Base-by-base conservation (phyloP, 2,888 invertebrate species). In the Micropterix aruncella region DNA sequence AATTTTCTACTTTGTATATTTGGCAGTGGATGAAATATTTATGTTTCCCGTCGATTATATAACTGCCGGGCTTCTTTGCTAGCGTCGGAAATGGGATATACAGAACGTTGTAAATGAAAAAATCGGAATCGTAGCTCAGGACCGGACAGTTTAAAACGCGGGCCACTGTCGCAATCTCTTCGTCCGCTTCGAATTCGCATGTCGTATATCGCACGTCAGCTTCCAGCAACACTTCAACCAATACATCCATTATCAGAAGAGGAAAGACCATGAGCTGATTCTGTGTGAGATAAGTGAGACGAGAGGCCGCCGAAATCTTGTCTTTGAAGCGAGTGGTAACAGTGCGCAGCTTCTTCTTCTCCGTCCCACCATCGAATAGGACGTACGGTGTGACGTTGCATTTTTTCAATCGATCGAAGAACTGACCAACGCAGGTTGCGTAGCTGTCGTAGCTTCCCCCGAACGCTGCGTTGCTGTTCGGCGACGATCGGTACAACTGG, bases 41-140 rank as follows among this genome's bases (percentile, higher is more conserved):
- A 51, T 57, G 63, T 5, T 47, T 54, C 1, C 54, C 60, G 49
- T 63, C 52, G 16, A 59, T 53, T 16, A 58, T 48, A 27, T 61
- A 49, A 1, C 52, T 52, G 38, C 54, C 60, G 3, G 66, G 60
- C 57, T 73, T 73, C 3, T 70, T 60, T 3, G 79, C 73, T 9
- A 88, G 56, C 17, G 79, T 80, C 19, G 77, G 70, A 50, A 88
- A 78, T 0, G 90, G 88, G 50, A 96, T 83, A 53, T 90, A 92
- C 2, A 73, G 63, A 1, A 89, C 79, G 63, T 88, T 84, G 61
- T 84, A 90, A 50, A 96, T 82, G 56, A 82, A 93, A 64, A 93
- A 96, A 65, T 96, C 96, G 0, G 94, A 94, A 63, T 96, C 96
- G 53, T 84, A 87, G 56, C 92, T 93, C 2, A 96, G 60, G 2